Conservation (phyloP, 2,797 vertebrate species). For the Nannoperca obscura region DNA sequence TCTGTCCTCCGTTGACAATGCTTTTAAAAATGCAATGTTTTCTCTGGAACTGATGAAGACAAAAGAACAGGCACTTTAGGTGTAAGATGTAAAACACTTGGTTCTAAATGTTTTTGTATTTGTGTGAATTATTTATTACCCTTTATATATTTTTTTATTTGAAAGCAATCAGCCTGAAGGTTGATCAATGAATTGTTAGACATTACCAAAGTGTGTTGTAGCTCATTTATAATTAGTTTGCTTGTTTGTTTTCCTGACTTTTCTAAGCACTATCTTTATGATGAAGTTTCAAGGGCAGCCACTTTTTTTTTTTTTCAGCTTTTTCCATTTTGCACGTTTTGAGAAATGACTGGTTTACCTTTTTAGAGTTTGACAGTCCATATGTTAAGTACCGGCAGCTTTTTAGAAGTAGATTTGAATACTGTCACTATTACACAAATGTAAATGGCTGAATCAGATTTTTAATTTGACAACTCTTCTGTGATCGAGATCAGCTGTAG, state of each 20-base stretch:
- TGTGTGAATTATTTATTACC: slow-evolving; percentile 72
- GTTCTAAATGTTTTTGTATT: slow-evolving; percentile 64
- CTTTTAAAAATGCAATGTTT: slow-evolving; percentile 70
- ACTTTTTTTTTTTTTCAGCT: slow-evolving; percentile 81
- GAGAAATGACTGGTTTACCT: slow-evolving; percentile 77
- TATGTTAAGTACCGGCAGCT: slow-evolving; percentile 90
- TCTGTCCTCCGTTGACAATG: slow-evolving; percentile 51
- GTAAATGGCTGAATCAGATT: slow-evolving; percentile 87
- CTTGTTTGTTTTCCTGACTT: slow-evolving; percentile 81
- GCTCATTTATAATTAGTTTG: slow-evolving; percentile 74
- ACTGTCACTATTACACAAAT: slow-evolving; percentile 81
- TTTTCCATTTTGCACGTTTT: slow-evolving; percentile 96
- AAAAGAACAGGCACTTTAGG: slow-evolving; percentile 81
- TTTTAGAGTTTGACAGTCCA: slow-evolving; percentile 86
- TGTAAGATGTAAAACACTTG: slow-evolving; percentile 65
- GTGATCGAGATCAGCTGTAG: slow-evolving; percentile 84
- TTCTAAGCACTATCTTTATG: slow-evolving; percentile 89
- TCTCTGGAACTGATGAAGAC: slow-evolving; percentile 68
- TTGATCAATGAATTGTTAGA: slow-evolving; percentile 69
- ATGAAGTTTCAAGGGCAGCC: slow-evolving; percentile 75
- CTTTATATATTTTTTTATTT: slow-evolving; percentile 60
- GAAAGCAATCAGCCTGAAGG: slow-evolving; percentile 40
- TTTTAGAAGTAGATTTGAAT: slow-evolving; percentile 90
- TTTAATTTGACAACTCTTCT: slow-evolving; percentile 50
- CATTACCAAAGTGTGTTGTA: slow-evolving; percentile 92